These are phyloP conservation scores for Cyclargus thomasi DNA, from an alignment of 1,140 invertebrate genomes.

Conservation along the genomic window DNA sequence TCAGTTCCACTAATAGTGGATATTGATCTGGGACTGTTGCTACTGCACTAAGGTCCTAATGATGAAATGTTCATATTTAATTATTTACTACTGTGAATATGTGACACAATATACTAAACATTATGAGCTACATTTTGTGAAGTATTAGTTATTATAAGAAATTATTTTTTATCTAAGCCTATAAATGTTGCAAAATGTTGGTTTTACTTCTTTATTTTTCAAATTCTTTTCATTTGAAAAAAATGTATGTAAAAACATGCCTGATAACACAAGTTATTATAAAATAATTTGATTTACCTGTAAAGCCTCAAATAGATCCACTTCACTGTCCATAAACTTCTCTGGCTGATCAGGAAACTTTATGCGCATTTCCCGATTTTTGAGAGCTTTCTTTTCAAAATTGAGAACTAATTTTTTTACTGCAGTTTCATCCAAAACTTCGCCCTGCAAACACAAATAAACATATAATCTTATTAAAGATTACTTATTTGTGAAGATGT, in stretches of 20 bases:
- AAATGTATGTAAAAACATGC: too few relatives aligned
- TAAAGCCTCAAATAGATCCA: conserved; percentile 94
- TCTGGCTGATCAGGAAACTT: conserved; percentile 98
- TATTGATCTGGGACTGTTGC: conserved; percentile 97
- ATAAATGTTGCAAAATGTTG: too few relatives aligned
- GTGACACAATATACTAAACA: too few relatives aligned
- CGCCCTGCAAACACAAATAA: conserved; percentile 68
- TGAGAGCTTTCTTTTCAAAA: conserved; percentile 95
- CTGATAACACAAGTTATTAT: too few relatives aligned
- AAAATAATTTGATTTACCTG: conserved; percentile 42
- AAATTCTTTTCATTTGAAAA: too few relatives aligned
- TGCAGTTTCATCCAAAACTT: conserved; percentile 89
- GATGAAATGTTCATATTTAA: conserved; percentile 4
- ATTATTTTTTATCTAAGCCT: too few relatives aligned
- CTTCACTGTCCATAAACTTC: conserved; percentile 99
- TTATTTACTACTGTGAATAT: too few relatives aligned
- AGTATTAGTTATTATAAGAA: too few relatives aligned
- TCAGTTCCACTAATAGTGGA: conserved; percentile 91
- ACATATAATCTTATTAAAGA: too few relatives aligned
- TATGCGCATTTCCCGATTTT: conserved; percentile 98
- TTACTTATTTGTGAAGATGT: too few relatives aligned
- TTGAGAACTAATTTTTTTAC: conserved; percentile 92
- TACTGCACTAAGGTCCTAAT: conserved; percentile 93
- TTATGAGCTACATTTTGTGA: too few relatives aligned
- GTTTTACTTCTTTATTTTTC: too few relatives aligned